These are phyloP conservation scores for Sycophila texana DNA, from an alignment of 2,888 invertebrate species.

Conservation along the genomic window DNA sequence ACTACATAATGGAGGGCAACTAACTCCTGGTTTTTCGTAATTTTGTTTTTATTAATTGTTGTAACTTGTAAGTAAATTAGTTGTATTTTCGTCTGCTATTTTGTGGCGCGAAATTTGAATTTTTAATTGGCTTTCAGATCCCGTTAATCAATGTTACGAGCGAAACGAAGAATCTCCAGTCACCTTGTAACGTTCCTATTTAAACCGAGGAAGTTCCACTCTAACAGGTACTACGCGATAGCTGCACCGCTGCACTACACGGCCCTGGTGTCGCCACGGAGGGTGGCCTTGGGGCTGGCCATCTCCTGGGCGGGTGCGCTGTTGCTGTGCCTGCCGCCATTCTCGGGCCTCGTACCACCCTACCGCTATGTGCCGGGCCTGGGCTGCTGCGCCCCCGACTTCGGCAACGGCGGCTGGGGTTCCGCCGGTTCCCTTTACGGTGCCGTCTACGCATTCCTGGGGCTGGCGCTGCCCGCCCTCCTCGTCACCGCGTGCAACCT, in stretches of 20 bases:
- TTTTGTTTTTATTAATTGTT: no score
- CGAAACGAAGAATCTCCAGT: not conserved
- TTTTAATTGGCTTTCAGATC: no score
- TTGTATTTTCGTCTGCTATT: no score
- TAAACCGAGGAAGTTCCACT: not conserved
- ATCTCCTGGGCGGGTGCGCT: constrained; percentile 83
- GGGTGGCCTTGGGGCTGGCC: constrained; percentile 82
- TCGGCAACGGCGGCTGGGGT: constrained; percentile 77
- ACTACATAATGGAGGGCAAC: no score
- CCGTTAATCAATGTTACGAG: no score
- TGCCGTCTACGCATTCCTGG: constrained; percentile 80
- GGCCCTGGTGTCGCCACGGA: constrained; percentile 84
- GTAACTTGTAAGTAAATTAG: no score
- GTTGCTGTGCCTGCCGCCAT: constrained; percentile 81
- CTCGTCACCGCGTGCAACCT: constrained; percentile 85
- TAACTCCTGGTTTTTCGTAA: no score
- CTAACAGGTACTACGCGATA: constrained; percentile 84
- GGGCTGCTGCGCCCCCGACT: constrained; percentile 83
- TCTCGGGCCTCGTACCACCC: constrained; percentile 78
- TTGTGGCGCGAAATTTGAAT: no score
- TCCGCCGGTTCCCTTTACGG: constrained; percentile 81
- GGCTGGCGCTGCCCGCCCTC: constrained; percentile 82
- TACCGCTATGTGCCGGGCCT: constrained; percentile 78
- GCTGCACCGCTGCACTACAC: constrained; percentile 88
- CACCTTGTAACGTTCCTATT: not conserved